Conservation (phyloP, 2,888 invertebrate species). For the Eupithecia inturbata region DNA sequence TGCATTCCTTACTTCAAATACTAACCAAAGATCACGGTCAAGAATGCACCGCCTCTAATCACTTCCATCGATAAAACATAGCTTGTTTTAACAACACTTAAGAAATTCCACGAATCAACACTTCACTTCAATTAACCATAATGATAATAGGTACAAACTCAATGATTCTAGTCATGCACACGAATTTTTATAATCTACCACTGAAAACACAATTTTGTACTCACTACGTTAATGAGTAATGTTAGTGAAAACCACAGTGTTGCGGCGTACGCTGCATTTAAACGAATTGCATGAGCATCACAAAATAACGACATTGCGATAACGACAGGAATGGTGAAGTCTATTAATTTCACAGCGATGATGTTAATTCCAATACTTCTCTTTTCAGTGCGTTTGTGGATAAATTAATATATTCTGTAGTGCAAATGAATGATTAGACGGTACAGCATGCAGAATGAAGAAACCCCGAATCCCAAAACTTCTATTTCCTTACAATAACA, state of each 20-base stretch:
- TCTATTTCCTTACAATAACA: constrained; percentile 62
- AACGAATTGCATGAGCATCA: constrained; percentile 76
- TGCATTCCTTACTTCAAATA: constrained; percentile 76
- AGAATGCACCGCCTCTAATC: constrained; percentile 79
- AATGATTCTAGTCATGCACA: constrained; percentile 60
- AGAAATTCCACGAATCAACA: constrained; percentile 82
- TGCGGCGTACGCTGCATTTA: constrained; percentile 67
- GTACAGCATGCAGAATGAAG: constrained; percentile 73
- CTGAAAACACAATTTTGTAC: constrained; percentile 58
- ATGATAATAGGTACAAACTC: constrained; percentile 48
- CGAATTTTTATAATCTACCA: constrained; percentile 60
- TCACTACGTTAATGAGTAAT: constrained; percentile 58
- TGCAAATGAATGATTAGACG: constrained; percentile 70
- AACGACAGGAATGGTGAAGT: constrained; percentile 25
- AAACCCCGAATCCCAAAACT: constrained; percentile 61
- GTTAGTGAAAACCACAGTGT: constrained; percentile 59
- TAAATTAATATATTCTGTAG: constrained; percentile 53
- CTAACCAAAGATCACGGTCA: constrained; percentile 77
- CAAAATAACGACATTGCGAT: constrained; percentile 55
- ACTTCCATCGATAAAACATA: constrained; percentile 72
- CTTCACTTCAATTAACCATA: constrained; percentile 53
- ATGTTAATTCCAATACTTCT: constrained; percentile 47
- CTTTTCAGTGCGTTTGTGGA: constrained; percentile 54
- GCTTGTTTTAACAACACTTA: constrained; percentile 71
- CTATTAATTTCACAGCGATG: constrained; percentile 35